phyloP scores from a whole-genome alignment of 2,797 vertebrate genomes.

The Chlorospingus flavigularis region DNA sequence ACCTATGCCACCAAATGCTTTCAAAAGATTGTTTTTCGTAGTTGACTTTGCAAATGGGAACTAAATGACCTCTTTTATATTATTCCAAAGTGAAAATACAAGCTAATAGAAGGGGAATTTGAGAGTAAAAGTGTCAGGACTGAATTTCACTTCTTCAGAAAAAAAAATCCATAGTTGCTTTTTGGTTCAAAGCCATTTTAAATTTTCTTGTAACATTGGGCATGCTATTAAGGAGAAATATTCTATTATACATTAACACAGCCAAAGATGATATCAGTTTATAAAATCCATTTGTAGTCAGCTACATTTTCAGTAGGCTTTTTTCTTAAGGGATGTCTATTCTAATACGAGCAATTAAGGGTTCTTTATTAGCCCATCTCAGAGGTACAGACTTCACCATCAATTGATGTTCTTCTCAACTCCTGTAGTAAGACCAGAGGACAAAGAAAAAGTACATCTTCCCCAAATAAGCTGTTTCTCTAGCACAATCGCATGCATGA shows the following conservation, averaged over 20 bases:
- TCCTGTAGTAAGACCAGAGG: neutral
- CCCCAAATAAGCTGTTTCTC: neutral
- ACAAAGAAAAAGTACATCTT: neutral
- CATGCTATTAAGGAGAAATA: conserved; percentile 20
- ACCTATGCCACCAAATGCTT: neutral
- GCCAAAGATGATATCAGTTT: conserved; percentile 31
- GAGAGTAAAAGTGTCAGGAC: neutral
- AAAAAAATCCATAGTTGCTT: neutral
- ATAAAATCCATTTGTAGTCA: conserved; percentile 26
- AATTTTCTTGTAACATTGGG: neutral
- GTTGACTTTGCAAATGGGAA: neutral
- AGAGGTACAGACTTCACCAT: neutral
- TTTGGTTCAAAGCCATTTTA: conserved; percentile 27
- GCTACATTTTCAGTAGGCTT: conserved; percentile 8
- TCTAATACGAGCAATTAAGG: conserved; percentile 3
- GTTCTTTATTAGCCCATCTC: neutral
- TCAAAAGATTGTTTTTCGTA: neutral
- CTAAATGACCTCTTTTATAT: neutral
- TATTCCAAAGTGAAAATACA: neutral
- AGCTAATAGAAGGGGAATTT: neutral
- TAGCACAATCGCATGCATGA: neutral
- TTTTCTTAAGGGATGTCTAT: conserved; percentile 1
- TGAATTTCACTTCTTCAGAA: neutral
- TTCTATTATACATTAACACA: neutral
- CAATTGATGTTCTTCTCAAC: neutral